Conservation (phyloP, 2,113 vertebrate genomes). For the Cololabis saira region DNA sequence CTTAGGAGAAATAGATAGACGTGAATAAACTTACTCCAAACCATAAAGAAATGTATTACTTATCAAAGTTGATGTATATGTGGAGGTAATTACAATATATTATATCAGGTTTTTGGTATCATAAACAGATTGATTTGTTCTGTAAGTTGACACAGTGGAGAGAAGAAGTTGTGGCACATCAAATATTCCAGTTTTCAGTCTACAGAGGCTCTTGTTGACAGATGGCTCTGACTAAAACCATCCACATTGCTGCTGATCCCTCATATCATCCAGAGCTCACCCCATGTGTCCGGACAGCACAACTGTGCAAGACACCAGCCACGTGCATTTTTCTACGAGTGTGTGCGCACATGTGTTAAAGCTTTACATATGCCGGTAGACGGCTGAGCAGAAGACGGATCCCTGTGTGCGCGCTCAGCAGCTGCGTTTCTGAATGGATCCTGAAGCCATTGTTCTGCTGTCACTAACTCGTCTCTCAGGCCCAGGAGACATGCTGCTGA, state of each 20-base stretch:
- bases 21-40: too few relatives aligned
- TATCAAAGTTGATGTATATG: not conserved
- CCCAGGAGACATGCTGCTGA: slow-evolving; percentile 79
- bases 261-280: slow-evolving; percentile 40
- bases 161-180: not conserved
- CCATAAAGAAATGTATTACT: too few relatives aligned
- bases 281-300: slow-evolving; percentile 12
- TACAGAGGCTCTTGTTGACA: slow-evolving; percentile 42
- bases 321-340: slow-evolving; percentile 16
- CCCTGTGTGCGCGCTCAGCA: slow-evolving; percentile 56
- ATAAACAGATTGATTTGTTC: not conserved
- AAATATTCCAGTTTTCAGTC: slow-evolving; percentile 10
- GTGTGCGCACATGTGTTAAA: slow-evolving; percentile 19
- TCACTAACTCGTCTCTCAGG: slow-evolving; percentile 73
- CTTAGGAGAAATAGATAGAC: too few relatives aligned
- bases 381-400: slow-evolving; percentile 44
- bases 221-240: slow-evolving; percentile 55
- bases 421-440: slow-evolving; percentile 74
- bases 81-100: not conserved
- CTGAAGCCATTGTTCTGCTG: slow-evolving; percentile 77
- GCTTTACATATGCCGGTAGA: slow-evolving; percentile 39
- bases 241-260: slow-evolving; percentile 47
- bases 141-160: slow-evolving; percentile 5
- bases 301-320: slow-evolving; percentile 4
- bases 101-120: not conserved